Evolutionary conservation across 2,797 vertebrate species (phyloP).

Genomic region (Pyrocephalus nanus): DNA sequence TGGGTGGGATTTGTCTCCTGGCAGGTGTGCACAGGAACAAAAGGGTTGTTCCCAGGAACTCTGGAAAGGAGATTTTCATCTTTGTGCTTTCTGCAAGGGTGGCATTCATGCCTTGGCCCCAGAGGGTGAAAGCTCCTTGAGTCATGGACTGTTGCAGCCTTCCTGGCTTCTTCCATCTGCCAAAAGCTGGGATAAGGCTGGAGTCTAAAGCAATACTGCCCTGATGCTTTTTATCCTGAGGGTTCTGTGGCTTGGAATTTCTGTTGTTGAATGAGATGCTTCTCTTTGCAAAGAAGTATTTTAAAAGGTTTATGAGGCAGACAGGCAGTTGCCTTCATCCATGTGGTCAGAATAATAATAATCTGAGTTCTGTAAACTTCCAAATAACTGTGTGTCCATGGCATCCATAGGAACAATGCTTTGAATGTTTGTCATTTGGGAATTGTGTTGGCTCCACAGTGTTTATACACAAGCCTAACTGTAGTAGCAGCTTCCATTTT

Average conservation of each 20-base stretch:
- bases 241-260: background rate
- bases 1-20: conserved; percentile 53
- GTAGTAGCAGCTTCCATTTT: background rate
- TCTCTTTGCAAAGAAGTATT: background rate
- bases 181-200: background rate
- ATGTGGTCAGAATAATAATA: background rate
- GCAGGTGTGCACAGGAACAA: background rate
- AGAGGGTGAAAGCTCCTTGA: background rate
- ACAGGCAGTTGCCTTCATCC: background rate
- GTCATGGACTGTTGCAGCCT: background rate
- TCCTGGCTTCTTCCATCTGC: background rate
- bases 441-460: background rate
- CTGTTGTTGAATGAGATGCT: background rate
- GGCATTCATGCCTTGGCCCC: background rate
- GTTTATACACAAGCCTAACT: background rate
- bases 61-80: background rate
- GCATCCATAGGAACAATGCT: background rate
- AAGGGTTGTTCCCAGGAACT: background rate
- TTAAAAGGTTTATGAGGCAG: background rate
- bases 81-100: background rate
- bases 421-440: background rate
- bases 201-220: background rate
- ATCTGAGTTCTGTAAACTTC: background rate
- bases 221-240: background rate
- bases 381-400: background rate